A percentile compares a stretch with the other conserved stretches of the same genome.
These are phyloP conservation scores for Scelioninae gen. 1 DNA, from an alignment of 2,888 invertebrate genomes.

Conservation along the genomic window DNA sequence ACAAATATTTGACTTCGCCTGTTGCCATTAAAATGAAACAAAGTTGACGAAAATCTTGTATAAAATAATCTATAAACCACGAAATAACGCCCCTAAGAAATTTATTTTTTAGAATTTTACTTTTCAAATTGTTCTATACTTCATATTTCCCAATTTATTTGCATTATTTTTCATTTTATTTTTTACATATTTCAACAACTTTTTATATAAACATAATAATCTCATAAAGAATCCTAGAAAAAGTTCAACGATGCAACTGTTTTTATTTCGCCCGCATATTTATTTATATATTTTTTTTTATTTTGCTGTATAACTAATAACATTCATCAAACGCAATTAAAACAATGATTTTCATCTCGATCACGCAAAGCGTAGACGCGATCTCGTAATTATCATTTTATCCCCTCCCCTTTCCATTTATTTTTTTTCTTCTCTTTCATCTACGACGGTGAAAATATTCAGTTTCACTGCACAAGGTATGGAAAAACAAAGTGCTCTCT, in stretches of 20 bases:
- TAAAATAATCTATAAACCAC: no score
- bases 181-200: not conserved
- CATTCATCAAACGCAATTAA: conserved; percentile 41
- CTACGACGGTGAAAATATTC: conserved; percentile 50
- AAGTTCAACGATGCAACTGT: not conserved
- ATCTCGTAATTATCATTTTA: conserved; percentile 25
- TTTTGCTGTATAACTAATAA: conserved; percentile 25
- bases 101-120: no score
- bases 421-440: conserved; percentile 17
- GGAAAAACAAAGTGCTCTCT: conserved; percentile 50
- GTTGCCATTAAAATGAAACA: not conserved
- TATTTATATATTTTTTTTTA: not conserved
- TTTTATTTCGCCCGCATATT: not conserved
- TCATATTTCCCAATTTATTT: no score
- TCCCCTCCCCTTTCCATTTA: not conserved
- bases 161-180: not conserved
- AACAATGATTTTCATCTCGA: conserved; percentile 37
- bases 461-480: conserved; percentile 44
- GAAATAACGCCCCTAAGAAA: no score
- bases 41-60: not conserved
- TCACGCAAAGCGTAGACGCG: conserved; percentile 29
- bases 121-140: no score
- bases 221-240: not conserved
- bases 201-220: not conserved
- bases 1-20: conserved; percentile 47